Conservation (phyloP, 2,113 vertebrate species). For the Spermophilus dauricus region DNA sequence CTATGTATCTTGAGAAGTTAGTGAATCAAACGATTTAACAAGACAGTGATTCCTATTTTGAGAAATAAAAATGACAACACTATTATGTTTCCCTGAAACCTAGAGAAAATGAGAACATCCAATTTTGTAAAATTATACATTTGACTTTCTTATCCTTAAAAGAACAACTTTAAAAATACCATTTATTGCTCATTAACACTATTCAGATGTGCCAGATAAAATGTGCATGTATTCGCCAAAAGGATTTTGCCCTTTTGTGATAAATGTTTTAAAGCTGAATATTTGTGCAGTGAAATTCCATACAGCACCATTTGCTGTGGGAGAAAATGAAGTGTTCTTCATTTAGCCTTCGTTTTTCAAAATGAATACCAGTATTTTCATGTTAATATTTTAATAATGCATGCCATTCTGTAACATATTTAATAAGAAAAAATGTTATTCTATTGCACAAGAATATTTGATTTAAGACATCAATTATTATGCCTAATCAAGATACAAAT, state of each 20-base stretch:
- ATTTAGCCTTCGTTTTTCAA: constrained; percentile 24
- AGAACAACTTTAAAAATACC: constrained; percentile 53
- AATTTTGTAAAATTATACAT: constrained; percentile 37
- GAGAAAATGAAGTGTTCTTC: background rate
- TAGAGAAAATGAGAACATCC: background rate
- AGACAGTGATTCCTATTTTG: background rate
- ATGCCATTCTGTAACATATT: background rate
- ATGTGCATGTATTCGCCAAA: background rate
- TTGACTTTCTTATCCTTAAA: constrained; percentile 39
- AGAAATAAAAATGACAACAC: background rate
- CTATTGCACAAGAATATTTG: background rate
- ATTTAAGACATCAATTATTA: background rate
- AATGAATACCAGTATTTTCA: constrained; percentile 13
- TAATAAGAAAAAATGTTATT: background rate
- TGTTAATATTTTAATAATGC: background rate
- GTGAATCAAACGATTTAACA: background rate
- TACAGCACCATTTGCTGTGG: background rate
- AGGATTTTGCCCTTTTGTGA: constrained; percentile 25
- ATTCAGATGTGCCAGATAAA: constrained; percentile 38
- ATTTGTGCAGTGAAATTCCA: background rate
- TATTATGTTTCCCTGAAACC: background rate
- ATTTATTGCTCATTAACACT: constrained; percentile 63
- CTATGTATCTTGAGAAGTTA: background rate
- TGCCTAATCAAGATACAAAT: background rate
- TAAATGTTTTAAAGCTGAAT: background rate